phyloP scores from a whole-genome alignment of 2,888 invertebrate genomes.

The Drosophila neonasuta region DNA sequence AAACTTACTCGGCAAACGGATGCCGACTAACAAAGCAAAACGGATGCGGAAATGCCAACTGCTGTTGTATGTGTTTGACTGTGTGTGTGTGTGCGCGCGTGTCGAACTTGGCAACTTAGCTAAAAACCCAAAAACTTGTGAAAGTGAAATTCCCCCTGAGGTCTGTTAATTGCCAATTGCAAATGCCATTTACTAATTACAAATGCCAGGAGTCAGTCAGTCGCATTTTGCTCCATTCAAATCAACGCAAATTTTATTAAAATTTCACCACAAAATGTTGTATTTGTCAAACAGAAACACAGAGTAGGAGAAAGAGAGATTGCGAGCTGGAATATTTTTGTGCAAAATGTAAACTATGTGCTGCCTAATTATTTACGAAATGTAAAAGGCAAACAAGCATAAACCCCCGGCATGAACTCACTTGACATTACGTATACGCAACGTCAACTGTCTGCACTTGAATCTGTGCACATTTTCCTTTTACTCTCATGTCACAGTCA shows the following conservation, averaged over 20 bases:
- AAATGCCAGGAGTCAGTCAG: slow-evolving; percentile 54
- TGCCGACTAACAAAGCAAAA: slow-evolving; percentile 63
- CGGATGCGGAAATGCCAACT: slow-evolving; percentile 64
- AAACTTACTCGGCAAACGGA: slow-evolving; percentile 50
- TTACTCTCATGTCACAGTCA: slow-evolving; percentile 53
- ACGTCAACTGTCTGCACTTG: slow-evolving; percentile 25
- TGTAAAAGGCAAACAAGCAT: slow-evolving; percentile 26
- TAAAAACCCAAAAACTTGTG: slow-evolving; percentile 36
- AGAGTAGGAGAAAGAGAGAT: not conserved
- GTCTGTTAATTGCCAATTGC: slow-evolving; percentile 29
- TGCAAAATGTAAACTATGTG: slow-evolving; percentile 38
- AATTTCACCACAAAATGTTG: slow-evolving; percentile 32
- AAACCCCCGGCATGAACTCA: slow-evolving; percentile 17
- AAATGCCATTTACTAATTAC: slow-evolving; percentile 38
- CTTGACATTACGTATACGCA: slow-evolving; percentile 39
- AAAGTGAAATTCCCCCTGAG: slow-evolving; percentile 20
- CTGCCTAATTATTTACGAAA: slow-evolving; percentile 41
- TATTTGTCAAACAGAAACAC: slow-evolving; percentile 43
- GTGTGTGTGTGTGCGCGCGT: not conserved
- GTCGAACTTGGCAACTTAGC: slow-evolving; percentile 5
- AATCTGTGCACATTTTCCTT: slow-evolving; percentile 41
- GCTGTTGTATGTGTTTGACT: slow-evolving; percentile 13
- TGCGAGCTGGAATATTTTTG: slow-evolving; percentile 11
- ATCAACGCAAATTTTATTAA: slow-evolving; percentile 31
- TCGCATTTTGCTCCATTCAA: slow-evolving; percentile 13